Percentiles rank a stretch among this genome's conserved stretches.
phyloP scores from a whole-genome alignment of 64 coral and sea anemone species.

The Actinia equina region DNA sequence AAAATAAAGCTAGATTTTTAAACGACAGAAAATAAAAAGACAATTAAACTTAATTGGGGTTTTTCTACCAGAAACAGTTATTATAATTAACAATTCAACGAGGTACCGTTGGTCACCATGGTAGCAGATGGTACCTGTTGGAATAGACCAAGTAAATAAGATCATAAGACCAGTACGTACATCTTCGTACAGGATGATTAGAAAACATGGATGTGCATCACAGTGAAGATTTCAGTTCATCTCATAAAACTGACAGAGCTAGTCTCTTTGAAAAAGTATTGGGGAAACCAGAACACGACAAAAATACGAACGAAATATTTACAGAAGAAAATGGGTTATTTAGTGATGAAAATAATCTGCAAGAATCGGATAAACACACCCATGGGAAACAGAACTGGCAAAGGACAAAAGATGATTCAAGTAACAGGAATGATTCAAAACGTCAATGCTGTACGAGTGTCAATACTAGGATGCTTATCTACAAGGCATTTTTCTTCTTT shows the following conservation, averaged over 20 bases:
- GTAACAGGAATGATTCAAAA: neutral
- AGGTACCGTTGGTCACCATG: neutral
- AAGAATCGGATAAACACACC: neutral
- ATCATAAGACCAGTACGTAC: neutral
- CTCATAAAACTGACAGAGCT: neutral
- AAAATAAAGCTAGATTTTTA: neutral
- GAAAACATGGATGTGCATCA: neutral
- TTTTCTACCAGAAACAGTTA: neutral
- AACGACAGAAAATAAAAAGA: neutral
- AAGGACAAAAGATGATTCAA: constrained; percentile 6
- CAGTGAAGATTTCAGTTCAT: neutral
- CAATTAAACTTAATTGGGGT: neutral
- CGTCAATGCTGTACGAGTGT: constrained; percentile 22
- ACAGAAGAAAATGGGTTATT: neutral
- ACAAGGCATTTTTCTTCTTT: constrained; percentile 93
- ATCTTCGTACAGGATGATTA: neutral
- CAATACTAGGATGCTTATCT: constrained; percentile 57
- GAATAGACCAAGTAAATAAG: neutral
- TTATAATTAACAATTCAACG: neutral
- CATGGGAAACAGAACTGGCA: neutral
- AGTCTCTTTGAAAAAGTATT: neutral
- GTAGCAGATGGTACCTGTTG: neutral
- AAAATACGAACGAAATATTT: neutral
- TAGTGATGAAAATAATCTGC: neutral
- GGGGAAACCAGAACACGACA: neutral